Base-by-base conservation (phyloP, 1,140 invertebrate genomes). In the Dinoponera quadriceps region DNA sequence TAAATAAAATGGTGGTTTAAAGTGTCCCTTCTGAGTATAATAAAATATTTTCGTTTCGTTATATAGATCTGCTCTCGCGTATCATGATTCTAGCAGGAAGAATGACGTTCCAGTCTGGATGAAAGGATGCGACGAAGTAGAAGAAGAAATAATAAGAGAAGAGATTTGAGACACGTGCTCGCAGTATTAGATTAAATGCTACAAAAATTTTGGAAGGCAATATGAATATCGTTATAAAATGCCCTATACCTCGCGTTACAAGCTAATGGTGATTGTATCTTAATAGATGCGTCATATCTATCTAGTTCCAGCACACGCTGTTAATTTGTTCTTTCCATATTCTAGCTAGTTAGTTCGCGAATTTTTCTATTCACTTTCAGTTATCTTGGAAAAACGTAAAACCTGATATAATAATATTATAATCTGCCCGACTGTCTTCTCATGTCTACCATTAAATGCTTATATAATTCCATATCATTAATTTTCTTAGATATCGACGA, bases 131-230 rank as follows among this genome's bases (percentile, higher is more conserved):
- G 73, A 87, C 89, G 75, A 82, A 90, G 87, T 20, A 38, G 51
- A 84, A 88, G 80, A 83, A 90, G 88, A 44, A 44, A 44, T 44
- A 11, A 44, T 44, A 44, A 33, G 33, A 3, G 33, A 33, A 44
- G 38, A 44, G 38, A 44, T 44, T 89, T 85, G 65, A 77, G 77
- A 84, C 72, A 82, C 82, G 84, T 89, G 87, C 84, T 80, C 83
- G 18, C 85, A 69, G 69, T 84, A 73, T 59, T 71, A 59, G 63
- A 83, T 80, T 90, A 90, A 90, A 90, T 83, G 87, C 88, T 91
- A 91, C 73, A 90, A 88, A 88, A 90, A 89, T 90, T 89, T 92
- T 88, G 89, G 88, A 91, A 91, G 91, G 91, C 91, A 91, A 90
- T 91, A 90, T 88, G 71, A 88, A 84, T 89, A 90, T 85, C 90